Evolutionary conservation across 2,888 invertebrate genomes (phyloP).

Genomic region (Acronicta psi): DNA sequence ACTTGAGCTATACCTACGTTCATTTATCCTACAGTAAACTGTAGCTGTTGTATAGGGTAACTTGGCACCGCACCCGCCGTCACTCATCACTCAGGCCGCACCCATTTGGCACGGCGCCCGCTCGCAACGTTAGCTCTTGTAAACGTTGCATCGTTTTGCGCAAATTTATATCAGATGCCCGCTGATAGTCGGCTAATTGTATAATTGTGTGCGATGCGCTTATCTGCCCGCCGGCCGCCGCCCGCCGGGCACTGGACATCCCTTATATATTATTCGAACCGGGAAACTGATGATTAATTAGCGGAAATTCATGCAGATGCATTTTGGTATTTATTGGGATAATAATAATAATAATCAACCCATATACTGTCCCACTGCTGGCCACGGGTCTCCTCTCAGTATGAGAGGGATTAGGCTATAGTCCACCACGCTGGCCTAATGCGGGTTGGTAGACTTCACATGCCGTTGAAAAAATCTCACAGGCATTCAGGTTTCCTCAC

Average conservation of each 20-base stretch:
- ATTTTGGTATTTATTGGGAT: not conserved
- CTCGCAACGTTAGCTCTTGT: constrained; percentile 60
- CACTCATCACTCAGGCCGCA: constrained; percentile 37
- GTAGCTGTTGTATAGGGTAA: not conserved
- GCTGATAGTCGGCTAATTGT: constrained; percentile 69
- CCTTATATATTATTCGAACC: constrained; percentile 9
- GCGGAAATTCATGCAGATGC: constrained; percentile 1
- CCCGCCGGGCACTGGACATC: constrained; percentile 2
- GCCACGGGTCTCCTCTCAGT: no score
- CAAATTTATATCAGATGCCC: constrained; percentile 67
- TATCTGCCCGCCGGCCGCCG: constrained; percentile 13
- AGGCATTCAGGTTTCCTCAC: no score
- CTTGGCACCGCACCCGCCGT: constrained; percentile 9
- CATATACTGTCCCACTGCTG: no score
- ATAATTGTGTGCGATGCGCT: constrained; percentile 55
- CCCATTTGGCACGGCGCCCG: constrained; percentile 57
- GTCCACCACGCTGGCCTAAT: no score
- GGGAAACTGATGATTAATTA: constrained; percentile 4
- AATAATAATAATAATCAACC: no score
- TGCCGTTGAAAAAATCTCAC: no score
- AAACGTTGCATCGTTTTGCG: constrained; percentile 68
- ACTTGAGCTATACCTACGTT: not conserved
- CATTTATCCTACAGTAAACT: not conserved
- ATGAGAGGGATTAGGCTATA: no score
- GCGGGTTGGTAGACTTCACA: no score